Percentiles rank a stretch among this genome's conserved stretches.
Conservation (phyloP, 1,140 invertebrate species). For the Caenorhabditis elegans region WBcel235 BX284605.5:8567001-8567500, state of each 20-base stretch:
- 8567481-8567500: background rate
- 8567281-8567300: background rate
- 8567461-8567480: background rate
- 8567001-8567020: background rate
- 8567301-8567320: background rate
- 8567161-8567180: background rate
- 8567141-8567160: background rate
- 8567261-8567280: background rate
- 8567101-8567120: background rate
- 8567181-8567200: background rate
- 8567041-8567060: background rate
- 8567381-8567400: background rate
- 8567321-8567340: background rate
- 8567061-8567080: background rate
- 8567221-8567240: background rate
- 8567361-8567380: background rate
- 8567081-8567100: background rate
- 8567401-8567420: background rate
- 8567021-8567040: background rate
- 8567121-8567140: background rate
- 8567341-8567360: conserved; percentile 19
- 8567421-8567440: background rate
- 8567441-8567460: background rate
- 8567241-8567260: background rate
- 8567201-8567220: background rate